These are phyloP conservation scores for Axinella damicornis DNA, from an alignment of 37 sponge, comb jelly and placozoan species.

Conservation along the genomic window DNA sequence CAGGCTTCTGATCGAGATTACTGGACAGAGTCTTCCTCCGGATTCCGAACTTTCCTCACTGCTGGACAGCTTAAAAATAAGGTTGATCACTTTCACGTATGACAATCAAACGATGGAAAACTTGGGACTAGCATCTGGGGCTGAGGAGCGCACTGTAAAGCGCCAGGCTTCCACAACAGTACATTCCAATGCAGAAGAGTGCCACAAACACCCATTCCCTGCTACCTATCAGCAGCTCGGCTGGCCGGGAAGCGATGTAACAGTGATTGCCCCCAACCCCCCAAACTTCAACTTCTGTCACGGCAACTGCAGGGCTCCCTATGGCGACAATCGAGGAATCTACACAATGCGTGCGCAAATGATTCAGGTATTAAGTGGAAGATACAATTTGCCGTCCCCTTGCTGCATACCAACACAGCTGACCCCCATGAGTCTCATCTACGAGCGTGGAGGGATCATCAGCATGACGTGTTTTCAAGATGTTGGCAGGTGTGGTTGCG, in stretches of 20 bases:
- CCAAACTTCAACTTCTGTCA: constrained; percentile 26
- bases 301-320: constrained; percentile 24
- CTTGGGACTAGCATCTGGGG: too few relatives aligned
- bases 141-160: too few relatives aligned
- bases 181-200: too few relatives aligned
- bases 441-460: neutral
- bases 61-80: too few relatives aligned
- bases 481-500: too few relatives aligned
- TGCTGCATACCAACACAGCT: constrained; percentile 22
- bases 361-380: neutral
- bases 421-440: neutral
- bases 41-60: too few relatives aligned
- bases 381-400: constrained; percentile 7
- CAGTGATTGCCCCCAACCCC: neutral
- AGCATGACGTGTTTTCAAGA: neutral
- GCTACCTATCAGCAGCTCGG: neutral
- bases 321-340: neutral
- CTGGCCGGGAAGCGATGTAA: neutral
- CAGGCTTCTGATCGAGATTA: too few relatives aligned
- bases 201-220: too few relatives aligned
- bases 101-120: too few relatives aligned
- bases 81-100: too few relatives aligned
- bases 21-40: too few relatives aligned
- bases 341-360: constrained; percentile 14
- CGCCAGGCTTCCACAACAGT: too few relatives aligned